A percentile compares a stretch with the other conserved stretches of the same genome.
Evolutionary conservation across 2,797 vertebrate genomes (phyloP).

Genomic region (Notolabrus celidotus): DNA sequence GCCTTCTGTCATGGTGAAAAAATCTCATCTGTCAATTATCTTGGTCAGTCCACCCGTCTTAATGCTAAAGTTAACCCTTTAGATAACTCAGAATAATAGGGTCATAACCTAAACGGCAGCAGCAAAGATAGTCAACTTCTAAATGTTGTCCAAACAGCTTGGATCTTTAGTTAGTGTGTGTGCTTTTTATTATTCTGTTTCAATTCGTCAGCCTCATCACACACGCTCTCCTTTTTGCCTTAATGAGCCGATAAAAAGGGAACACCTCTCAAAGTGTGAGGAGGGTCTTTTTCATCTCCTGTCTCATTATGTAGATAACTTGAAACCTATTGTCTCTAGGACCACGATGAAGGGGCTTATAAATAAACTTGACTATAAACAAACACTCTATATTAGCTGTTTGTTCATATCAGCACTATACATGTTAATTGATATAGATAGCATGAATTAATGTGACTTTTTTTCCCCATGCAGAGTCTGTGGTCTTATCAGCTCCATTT

Average conservation of each 20-base stretch:
- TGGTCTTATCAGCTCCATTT: conserved; percentile 61
- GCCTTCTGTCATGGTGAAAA: too few relatives aligned
- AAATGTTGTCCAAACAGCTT: conserved; percentile 4
- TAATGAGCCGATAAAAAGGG: conserved; percentile 33
- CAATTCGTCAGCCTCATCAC: conserved; percentile 22
- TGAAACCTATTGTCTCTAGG: conserved; percentile 8
- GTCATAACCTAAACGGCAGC: conserved; percentile 4
- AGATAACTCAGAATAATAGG: neutral
- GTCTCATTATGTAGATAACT: conserved; percentile 18
- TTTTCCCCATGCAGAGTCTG: conserved; percentile 21
- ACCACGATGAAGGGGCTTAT: conserved; percentile 26
- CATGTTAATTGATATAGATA: conserved; percentile 32
- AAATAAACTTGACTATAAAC: conserved; percentile 37
- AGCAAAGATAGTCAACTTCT: neutral
- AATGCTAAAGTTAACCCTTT: neutral
- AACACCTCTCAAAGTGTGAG: conserved; percentile 21
- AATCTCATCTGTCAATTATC: neutral
- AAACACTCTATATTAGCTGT: conserved; percentile 3
- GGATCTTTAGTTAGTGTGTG: neutral
- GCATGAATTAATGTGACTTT: conserved; percentile 30
- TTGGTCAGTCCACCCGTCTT: too few relatives aligned
- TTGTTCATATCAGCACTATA: neutral
- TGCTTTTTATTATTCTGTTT: conserved; percentile 21
- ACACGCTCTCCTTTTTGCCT: conserved; percentile 7
- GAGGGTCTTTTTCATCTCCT: conserved; percentile 30